A percentile compares a stretch with the other conserved stretches of the same genome.
These are phyloP conservation scores for Drosophila lacicola DNA, from an alignment of 2,888 invertebrate genomes.

Conservation along the genomic window DNA sequence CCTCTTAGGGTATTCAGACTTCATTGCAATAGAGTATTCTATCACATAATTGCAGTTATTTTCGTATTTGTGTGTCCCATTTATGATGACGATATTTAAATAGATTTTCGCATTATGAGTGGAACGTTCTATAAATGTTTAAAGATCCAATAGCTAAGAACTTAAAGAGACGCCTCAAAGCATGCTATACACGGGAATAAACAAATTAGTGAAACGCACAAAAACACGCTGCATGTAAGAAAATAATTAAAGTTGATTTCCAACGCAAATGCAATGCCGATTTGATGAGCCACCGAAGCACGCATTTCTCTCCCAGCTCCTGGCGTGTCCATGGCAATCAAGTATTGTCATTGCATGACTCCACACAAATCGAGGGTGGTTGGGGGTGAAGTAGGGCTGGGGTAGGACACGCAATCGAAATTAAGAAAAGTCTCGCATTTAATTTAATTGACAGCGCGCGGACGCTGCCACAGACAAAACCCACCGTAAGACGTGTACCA, in stretches of 20 bases:
- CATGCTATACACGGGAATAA: constrained; percentile 50
- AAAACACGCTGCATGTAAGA: constrained; percentile 76
- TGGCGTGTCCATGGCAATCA: constrained; percentile 76
- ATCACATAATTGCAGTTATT: not conserved
- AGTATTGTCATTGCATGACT: constrained; percentile 83
- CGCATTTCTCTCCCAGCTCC: constrained; percentile 4
- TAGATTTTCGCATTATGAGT: not conserved
- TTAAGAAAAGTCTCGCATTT: constrained; percentile 80
- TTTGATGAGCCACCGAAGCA: constrained; percentile 11
- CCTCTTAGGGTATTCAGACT: not conserved
- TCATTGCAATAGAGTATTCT: not conserved
- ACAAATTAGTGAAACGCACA: constrained; percentile 56
- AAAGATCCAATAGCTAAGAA: not conserved
- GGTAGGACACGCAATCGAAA: constrained; percentile 64
- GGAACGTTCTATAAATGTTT: not conserved
- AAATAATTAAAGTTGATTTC: constrained; percentile 83
- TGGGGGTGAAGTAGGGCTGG: not conserved
- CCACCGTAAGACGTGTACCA: not conserved
- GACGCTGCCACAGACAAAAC: constrained; percentile 42
- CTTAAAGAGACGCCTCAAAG: constrained; percentile 61
- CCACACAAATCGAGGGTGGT: constrained; percentile 34
- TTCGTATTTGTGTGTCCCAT: not conserved
- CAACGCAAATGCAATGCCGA: constrained; percentile 39
- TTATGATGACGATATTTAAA: not conserved
- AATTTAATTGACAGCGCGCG: constrained; percentile 82